Evolutionary conservation across 1,140 invertebrate genomes (phyloP), one percentile per base, ranked within the genome.

Genomic region (Drosophila aff.): DNA sequence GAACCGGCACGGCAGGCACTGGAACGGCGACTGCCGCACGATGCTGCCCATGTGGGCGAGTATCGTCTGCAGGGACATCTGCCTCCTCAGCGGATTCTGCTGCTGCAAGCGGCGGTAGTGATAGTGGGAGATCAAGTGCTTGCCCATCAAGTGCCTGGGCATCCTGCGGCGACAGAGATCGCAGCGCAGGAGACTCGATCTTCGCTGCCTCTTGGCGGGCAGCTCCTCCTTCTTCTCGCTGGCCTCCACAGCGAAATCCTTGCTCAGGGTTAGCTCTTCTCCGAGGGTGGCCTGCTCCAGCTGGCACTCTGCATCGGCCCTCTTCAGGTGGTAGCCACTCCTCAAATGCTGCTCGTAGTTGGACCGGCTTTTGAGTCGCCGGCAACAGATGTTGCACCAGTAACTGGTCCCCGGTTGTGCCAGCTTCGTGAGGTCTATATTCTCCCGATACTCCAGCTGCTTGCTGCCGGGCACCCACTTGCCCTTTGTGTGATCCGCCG

Each of bases 81-180:
- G 67, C 15, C 71, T 66, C 4, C 36, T 66, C 1, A 38, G 13
- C 11, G 62, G 71, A 13, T 31, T 64, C 46, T 93, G 93, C 40
- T 93, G 93, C 75, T 93, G 93, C 67, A 95, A 95, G 82, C 96
- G 96, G 79, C 96, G 94, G 82, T 96, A 97, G 91, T 97, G 97
- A 92, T 96, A 97, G 92, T 96, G 96, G 33, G 96, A 97, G 62
- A 97, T 96, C 59, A 97, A 93, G 93, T 97, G 97, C 91, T 97
- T 97, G 60, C 97, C 96, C 93, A 97, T 95, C 74, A 96, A 93
- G 66, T 95, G 94, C 4, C 94, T 94, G 59, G 94, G 94, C 28
- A 97, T 95, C 76, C 95, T 94, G 16, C 95, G 95, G 33, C 94
- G 94, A 73, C 96, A 97, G 60, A 96, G 96, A 47, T 95, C 94